These are phyloP conservation scores for Caenorhabditis tropicalis DNA, from an alignment of 1,140 invertebrate genomes.

Conservation along the genomic window DNA sequence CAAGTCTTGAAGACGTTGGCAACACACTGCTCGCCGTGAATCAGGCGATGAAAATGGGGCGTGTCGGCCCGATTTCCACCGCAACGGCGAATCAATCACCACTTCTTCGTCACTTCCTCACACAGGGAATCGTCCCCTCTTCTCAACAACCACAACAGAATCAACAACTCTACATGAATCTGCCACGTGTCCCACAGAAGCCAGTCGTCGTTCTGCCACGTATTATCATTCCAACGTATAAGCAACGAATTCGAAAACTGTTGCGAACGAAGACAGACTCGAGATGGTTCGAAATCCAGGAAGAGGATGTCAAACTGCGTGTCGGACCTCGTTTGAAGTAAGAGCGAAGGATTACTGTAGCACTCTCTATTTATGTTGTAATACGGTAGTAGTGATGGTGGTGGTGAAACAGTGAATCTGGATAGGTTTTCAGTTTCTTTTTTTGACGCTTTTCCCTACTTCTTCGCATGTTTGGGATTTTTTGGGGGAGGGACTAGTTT, in stretches of 20 bases:
- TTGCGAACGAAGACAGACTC: neutral
- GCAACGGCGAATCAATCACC: neutral
- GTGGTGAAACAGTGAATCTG: neutral
- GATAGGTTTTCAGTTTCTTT: neutral
- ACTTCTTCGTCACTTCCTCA: neutral
- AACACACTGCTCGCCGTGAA: neutral
- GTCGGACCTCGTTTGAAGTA: neutral
- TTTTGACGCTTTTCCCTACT: neutral
- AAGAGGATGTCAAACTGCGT: neutral
- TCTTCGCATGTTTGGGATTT: neutral
- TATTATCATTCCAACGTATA: neutral
- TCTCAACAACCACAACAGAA: neutral
- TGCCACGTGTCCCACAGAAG: neutral
- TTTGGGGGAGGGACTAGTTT: neutral
- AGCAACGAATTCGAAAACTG: neutral
- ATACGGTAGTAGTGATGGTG: neutral
- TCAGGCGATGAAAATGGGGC: neutral
- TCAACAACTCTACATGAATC: neutral
- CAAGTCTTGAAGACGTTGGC: conserved; percentile 7
- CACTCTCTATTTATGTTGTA: neutral
- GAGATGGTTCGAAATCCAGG: neutral
- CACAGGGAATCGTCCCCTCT: neutral
- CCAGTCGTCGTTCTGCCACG: too few species aligned
- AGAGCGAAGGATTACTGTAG: neutral
- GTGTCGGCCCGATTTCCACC: neutral